These are phyloP conservation scores for Microcebus murinus DNA, from an alignment of 2,113 vertebrate species.

Conservation along the genomic window DNA sequence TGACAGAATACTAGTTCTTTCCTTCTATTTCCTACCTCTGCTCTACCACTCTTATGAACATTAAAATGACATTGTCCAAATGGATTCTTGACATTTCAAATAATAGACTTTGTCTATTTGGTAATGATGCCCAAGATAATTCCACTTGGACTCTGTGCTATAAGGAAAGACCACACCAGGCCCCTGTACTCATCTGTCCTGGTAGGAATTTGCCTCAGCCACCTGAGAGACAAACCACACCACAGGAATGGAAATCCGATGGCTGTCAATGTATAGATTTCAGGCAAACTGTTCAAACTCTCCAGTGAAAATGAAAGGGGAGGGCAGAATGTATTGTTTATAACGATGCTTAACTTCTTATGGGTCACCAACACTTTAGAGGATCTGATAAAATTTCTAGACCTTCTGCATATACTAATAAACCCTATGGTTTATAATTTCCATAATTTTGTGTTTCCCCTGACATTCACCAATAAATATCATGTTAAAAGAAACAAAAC, in stretches of 20 bases:
- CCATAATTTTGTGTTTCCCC: background rate
- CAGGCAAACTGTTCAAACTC: background rate
- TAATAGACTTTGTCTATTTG: background rate
- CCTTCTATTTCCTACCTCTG: background rate
- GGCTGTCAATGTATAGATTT: background rate
- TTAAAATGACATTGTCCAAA: background rate
- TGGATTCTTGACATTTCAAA: background rate
- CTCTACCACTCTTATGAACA: background rate
- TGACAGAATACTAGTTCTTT: background rate
- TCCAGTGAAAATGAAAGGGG: background rate
- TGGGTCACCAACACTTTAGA: background rate
- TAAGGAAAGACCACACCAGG: background rate
- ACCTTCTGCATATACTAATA: background rate
- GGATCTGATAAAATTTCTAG: background rate
- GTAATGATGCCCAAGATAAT: background rate
- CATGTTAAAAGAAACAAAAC: background rate
- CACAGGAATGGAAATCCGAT: background rate
- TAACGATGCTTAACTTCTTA: background rate
- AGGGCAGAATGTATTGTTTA: background rate
- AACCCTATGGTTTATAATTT: background rate
- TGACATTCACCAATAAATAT: background rate
- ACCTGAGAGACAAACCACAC: background rate
- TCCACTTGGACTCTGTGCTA: background rate
- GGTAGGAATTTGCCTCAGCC: background rate
- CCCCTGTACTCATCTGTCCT: background rate